Base-by-base conservation (phyloP, 2,797 vertebrate species). In the Lepilemur septentrionalis region DNA sequence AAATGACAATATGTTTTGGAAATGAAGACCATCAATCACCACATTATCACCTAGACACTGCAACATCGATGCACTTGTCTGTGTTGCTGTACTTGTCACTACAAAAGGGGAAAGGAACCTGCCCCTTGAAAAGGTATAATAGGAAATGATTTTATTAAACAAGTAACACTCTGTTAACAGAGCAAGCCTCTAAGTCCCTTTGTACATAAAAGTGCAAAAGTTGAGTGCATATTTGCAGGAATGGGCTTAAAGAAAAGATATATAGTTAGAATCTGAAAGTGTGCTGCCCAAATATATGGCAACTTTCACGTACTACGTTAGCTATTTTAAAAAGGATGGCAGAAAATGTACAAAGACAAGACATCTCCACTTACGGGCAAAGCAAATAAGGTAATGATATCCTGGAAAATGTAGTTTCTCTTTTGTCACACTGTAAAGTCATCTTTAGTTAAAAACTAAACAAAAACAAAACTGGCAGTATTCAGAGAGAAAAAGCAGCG, bases 1-100 rank as follows among this genome's bases (percentile, higher is more conserved):
- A 95, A 83, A 96, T 94, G 94, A 97, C 88, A 96, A 93, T 92
- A 92, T 35, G 86, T 80, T 97, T 96, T 95, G 52, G 97, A 94
- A 95, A 94, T 78, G 89, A 89, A 96, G 96, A 91, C 91, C 89
- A 94, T 63, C 82, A 89, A 83, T 67, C 25, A 79, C 12, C 67
- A 65, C 41, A 92, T 50, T 41, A 80, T 81, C 32, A 55, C 22
- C 55, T 22, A 84, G 65, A 85, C 50, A 76, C 41, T 67, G 3
- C 10, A 59, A 57, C 73, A 61, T 4, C 11, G 8, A 46, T 28
- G 25, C 8, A 65, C 80, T 89, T 82, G 57, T 89, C 79, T 83
- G 67, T 84, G 75, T n/a, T 89, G 43, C 15, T 93, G 11, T 85
- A 75, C 41, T 32, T 91, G 61, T 73, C 80, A 87, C 50, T 65